These are phyloP conservation scores for Mythimna lalbum DNA, from an alignment of 2,888 invertebrate species.

Conservation along the genomic window DNA sequence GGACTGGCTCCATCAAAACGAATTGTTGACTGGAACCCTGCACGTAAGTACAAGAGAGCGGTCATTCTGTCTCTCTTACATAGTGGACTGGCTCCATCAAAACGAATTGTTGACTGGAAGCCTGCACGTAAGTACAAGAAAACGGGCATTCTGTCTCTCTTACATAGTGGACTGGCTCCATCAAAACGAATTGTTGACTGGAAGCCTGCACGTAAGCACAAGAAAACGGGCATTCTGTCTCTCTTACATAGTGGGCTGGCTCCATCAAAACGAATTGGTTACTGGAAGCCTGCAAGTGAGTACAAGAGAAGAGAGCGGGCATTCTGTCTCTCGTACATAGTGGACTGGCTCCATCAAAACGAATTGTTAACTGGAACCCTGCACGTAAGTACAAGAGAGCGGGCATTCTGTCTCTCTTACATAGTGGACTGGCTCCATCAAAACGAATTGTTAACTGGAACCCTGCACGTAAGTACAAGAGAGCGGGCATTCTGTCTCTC, in stretches of 20 bases:
- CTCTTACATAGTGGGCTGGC: conserved; percentile 40
- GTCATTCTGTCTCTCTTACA: conserved; percentile 33
- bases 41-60: conserved; percentile 69
- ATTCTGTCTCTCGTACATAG: conserved; percentile 33
- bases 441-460: conserved; percentile 81
- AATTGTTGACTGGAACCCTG: conserved; percentile 79
- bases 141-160: conserved; percentile 34
- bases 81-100: conserved; percentile 67
- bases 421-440: conserved; percentile 64
- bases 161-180: conserved; percentile 56
- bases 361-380: conserved; percentile 79
- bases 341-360: conserved; percentile 71
- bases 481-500: conserved; percentile 33
- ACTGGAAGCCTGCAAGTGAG: conserved; percentile 79
- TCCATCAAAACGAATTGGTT: conserved; percentile 79
- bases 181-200: conserved; percentile 81
- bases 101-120: conserved; percentile 80
- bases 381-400: conserved; percentile 70
- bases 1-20: conserved; percentile 71
- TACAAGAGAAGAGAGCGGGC: background rate
- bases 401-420: conserved; percentile 34
- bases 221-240: conserved; percentile 32
- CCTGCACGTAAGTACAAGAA: conserved; percentile 72
- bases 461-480: conserved; percentile 72
- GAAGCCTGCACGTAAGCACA: conserved; percentile 76